phyloP scores from a whole-genome alignment of 2,888 invertebrate species.

The Sympetrum striolatum region DNA sequence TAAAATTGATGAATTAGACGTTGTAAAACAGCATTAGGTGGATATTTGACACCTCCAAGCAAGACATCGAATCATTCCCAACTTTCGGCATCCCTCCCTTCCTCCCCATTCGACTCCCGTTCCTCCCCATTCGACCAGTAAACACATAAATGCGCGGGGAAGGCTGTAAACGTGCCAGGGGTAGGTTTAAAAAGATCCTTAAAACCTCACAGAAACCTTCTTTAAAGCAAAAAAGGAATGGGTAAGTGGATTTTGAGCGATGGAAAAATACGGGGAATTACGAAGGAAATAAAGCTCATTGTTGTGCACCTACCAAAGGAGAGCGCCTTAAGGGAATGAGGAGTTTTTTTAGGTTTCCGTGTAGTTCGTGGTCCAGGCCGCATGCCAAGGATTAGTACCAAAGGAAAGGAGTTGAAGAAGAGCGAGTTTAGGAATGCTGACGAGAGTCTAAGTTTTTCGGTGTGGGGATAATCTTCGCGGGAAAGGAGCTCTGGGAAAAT shows the following conservation, averaged over 20 bases:
- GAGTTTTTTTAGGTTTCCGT: background rate
- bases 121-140: background rate
- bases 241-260: background rate
- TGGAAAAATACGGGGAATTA: background rate
- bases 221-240: background rate
- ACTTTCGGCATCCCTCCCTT: no score
- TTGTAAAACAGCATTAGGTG: no score
- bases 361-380: conserved; percentile 15
- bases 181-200: background rate
- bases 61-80: no score
- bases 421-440: background rate
- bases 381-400: background rate
- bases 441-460: background rate
- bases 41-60: no score
- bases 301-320: background rate
- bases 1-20: no score
- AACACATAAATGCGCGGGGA: background rate
- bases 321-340: background rate
- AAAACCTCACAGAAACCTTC: background rate
- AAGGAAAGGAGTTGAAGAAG: background rate
- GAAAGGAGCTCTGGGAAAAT: conserved; percentile 10
- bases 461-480: conserved; percentile 19
- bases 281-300: background rate
- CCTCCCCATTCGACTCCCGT: no score
- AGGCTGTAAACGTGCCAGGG: background rate